Percentiles rank a stretch among this genome's conserved stretches.
These are phyloP conservation scores for Acanthisitta chloris DNA, from an alignment of 2,113 vertebrate genomes.

Conservation along the genomic window DNA sequence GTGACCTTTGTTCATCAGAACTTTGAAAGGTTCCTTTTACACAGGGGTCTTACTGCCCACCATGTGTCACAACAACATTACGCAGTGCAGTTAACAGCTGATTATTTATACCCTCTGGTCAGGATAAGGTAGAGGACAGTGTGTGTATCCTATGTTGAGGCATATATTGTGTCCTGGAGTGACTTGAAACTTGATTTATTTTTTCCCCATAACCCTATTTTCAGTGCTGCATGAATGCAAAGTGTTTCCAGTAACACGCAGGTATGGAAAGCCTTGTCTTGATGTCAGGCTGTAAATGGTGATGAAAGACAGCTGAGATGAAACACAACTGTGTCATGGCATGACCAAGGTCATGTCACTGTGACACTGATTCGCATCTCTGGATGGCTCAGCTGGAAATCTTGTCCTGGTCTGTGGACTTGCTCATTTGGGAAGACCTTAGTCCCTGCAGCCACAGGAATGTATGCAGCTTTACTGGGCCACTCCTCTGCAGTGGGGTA, in stretches of 20 bases:
- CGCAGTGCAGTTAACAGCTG: neutral
- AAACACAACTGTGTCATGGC: neutral
- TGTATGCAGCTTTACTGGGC: neutral
- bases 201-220: accelerated
- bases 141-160: neutral
- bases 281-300: neutral
- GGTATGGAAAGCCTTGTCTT: neutral
- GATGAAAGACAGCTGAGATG: neutral
- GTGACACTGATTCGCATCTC: neutral
- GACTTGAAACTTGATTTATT: neutral
- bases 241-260: neutral
- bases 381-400: neutral
- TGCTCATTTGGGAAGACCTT: neutral
- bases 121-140: neutral
- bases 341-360: neutral
- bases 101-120: neutral
- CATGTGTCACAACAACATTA: neutral
- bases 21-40: neutral
- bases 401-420: neutral
- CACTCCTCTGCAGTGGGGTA: neutral
- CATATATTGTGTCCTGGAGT: neutral
- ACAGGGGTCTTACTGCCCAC: neutral
- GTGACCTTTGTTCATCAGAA: neutral
- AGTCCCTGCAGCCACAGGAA: neutral
- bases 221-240: neutral